Evolutionary conservation across 2,888 invertebrate genomes (phyloP), one percentile per base, ranked within the genome.

Genomic region (Argyresthia albistria): DNA sequence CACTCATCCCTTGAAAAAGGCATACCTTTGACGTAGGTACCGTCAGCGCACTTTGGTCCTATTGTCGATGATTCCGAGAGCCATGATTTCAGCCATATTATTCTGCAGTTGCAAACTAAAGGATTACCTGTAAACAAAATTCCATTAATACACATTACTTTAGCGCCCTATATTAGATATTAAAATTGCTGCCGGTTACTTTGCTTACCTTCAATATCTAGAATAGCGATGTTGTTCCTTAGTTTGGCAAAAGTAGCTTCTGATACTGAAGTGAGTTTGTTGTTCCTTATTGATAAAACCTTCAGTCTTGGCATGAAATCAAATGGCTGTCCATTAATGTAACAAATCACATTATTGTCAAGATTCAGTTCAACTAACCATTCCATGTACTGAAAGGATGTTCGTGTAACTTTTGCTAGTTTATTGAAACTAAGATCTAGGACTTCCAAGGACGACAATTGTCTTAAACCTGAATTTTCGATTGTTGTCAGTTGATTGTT

Each of bases 351-450:
- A 79, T 96, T 96, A 73, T 94, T 92, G 70, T 96, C 95, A 83
- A 96, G 89, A 87, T 93, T 93, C 6, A 97, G 75, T 70, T 96
- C 96, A 0, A 96, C 94, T 52, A 97, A 81, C 93, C 96, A 95
- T 69, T 95, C 95, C 89, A 97, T 91, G 52, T 91, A 89, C 56
- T 92, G 90, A 59, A 91, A 83, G 0, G 91, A 90, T 60, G 94
- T 89, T 58, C 90, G 91, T n/a, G 91, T 89, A 42, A 97, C 89
- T 62, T 90, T 90, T 16, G 90, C 88, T 25, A 97, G 80, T 56
- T 89, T 91, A 70, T 97, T 97, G 60, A 92, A 91, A 67, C 95
- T 96, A 55, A 97, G 73, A 72, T 97, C 97, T 49, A 97, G 73
- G 7, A 96, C 93, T 80, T 97, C 96, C 52, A 97, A 80, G 12